Percentiles rank a stretch among this genome's conserved stretches.
Conservation (phyloP, 2,888 invertebrate genomes). For the Zygaena filipendulae region DNA sequence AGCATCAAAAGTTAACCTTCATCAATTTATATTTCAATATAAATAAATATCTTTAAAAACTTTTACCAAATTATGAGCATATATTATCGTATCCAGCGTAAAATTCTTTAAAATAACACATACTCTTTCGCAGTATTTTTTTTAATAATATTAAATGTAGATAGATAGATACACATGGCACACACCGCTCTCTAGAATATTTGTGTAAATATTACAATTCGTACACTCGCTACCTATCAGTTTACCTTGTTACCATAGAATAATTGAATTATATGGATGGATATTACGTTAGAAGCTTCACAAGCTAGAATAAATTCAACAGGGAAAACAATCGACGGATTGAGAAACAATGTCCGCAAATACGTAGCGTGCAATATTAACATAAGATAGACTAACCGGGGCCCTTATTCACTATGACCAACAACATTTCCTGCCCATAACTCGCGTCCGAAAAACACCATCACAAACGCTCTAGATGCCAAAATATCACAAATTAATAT, state of each 20-base stretch:
- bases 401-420: too few relatives aligned
- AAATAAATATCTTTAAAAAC: conserved; percentile 65
- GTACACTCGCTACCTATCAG: conserved; percentile 53
- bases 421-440: too few relatives aligned
- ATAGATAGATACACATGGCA: conserved; percentile 58
- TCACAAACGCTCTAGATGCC: too few relatives aligned
- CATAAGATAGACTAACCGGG: too few relatives aligned
- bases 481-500: too few relatives aligned
- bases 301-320: conserved; percentile 44
- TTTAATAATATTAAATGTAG: neutral
- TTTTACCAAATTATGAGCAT: conserved; percentile 65
- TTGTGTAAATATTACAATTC: conserved; percentile 43
- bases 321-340: conserved; percentile 36
- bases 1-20: too few relatives aligned
- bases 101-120: conserved; percentile 57
- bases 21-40: too few relatives aligned
- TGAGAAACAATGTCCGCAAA: too few relatives aligned
- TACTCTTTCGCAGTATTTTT: conserved; percentile 42
- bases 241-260: conserved; percentile 66
- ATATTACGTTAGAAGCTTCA: conserved; percentile 60
- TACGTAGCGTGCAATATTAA: too few relatives aligned
- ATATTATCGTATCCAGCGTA: conserved; percentile 64
- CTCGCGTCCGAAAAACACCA: too few relatives aligned
- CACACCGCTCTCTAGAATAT: conserved; percentile 52
- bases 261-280: conserved; percentile 68